phyloP scores from a whole-genome alignment of 2,797 vertebrate genomes.

The Merluccius polli region DNA sequence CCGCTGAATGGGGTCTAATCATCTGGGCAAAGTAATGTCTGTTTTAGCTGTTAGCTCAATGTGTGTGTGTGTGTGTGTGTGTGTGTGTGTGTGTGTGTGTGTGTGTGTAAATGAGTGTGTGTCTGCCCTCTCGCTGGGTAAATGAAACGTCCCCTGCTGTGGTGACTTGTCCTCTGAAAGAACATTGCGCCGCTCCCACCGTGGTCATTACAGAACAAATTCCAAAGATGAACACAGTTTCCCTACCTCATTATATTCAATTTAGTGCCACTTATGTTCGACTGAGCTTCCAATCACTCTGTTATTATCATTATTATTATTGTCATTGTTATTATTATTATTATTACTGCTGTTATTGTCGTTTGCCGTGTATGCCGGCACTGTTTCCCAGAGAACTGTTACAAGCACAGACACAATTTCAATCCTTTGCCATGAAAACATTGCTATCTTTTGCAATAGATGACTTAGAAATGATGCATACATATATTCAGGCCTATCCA shows the following conservation, averaged over 20 bases:
- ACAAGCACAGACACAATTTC: no score
- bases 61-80: neutral
- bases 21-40: neutral
- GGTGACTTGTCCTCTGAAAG: neutral
- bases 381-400: neutral
- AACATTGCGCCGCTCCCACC: neutral
- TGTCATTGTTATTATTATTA: neutral
- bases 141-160: constrained; percentile 1
- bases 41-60: neutral
- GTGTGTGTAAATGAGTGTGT: neutral
- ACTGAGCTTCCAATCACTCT: neutral
- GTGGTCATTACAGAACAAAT: neutral
- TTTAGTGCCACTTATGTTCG: neutral
- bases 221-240: neutral
- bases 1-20: neutral
- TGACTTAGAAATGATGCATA: neutral
- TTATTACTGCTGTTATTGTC: neutral
- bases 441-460: neutral
- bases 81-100: neutral
- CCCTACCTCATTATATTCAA: neutral
- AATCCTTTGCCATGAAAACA: neutral
- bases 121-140: neutral
- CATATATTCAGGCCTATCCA: neutral
- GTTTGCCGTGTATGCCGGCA: neutral
- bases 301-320: neutral